Conservation (phyloP, 2,888 invertebrate species). For the Pristionchus mayeri region DNA sequence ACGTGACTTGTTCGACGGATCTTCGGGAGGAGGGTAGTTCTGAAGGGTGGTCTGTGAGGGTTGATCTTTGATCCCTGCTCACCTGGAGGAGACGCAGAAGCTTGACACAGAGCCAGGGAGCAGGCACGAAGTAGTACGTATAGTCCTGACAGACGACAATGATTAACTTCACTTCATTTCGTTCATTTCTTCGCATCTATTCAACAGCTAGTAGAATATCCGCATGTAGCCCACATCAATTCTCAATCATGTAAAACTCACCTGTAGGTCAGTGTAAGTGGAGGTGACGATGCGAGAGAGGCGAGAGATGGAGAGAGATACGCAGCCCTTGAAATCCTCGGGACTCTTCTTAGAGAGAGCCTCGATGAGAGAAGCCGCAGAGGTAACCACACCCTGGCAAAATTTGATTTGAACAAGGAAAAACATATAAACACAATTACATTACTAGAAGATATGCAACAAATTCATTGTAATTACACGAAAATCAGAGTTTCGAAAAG, state of each 20-base stretch:
- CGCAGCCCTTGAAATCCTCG: constrained; percentile 99
- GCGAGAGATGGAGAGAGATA: constrained; percentile 95
- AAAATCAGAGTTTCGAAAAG: not conserved
- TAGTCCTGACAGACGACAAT: constrained; percentile 85
- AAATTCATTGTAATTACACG: not conserved
- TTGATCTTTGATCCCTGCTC: not conserved
- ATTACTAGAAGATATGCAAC: no score
- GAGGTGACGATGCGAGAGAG: constrained; percentile 96
- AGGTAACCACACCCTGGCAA: constrained; percentile 91
- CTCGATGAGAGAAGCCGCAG: constrained; percentile 97
- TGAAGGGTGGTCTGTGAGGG: constrained; percentile 81
- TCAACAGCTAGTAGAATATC: not conserved
- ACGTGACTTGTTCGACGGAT: constrained; percentile 95
- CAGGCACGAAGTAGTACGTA: constrained; percentile 99
- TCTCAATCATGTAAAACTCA: not conserved
- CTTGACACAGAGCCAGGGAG: constrained; percentile 99
- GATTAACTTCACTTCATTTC: not conserved
- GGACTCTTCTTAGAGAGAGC: constrained; percentile 98
- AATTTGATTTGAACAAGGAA: not conserved
- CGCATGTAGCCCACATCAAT: not conserved
- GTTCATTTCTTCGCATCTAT: not conserved
- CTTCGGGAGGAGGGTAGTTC: constrained; percentile 98
- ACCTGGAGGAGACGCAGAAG: constrained; percentile 85
- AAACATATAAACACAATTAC: no score
- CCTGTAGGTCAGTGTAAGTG: constrained; percentile 93